Evolutionary conservation across 2,797 vertebrate species (phyloP).

Genomic region (Gobionotothen gibberifrons): DNA sequence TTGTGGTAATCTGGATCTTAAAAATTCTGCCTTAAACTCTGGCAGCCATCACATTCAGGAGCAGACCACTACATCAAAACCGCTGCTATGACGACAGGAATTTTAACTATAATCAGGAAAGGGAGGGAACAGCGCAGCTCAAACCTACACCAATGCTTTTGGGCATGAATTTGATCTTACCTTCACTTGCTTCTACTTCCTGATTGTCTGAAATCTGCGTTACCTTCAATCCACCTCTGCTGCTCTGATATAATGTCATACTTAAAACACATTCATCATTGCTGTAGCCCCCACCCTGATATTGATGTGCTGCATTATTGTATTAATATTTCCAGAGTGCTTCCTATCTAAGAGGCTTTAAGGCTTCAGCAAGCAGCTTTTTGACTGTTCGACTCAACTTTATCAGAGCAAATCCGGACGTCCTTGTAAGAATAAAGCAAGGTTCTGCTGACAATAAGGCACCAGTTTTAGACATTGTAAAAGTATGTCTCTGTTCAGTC

Average conservation of each 20-base stretch:
- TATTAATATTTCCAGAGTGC: constrained; percentile 59
- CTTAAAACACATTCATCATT: constrained; percentile 46
- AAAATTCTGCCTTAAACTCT: constrained; percentile 58
- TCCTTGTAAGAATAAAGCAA: constrained; percentile 64
- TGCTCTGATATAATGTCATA: constrained; percentile 36
- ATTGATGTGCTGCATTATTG: constrained; percentile 49
- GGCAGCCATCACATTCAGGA: constrained; percentile 66
- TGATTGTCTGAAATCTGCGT: constrained; percentile 31
- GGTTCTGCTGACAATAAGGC: constrained; percentile 50
- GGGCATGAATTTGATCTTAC: constrained; percentile 23
- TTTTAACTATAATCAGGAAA: constrained; percentile 37
- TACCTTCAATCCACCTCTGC: constrained; percentile 25
- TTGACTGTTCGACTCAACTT: constrained; percentile 49
- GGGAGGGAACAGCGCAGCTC: not conserved
- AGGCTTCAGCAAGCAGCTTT: constrained; percentile 53
- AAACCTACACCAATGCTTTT: constrained; percentile 28
- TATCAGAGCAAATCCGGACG: constrained; percentile 66
- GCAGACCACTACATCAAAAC: constrained; percentile 71
- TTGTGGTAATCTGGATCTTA: constrained; percentile 63
- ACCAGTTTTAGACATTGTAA: constrained; percentile 24
- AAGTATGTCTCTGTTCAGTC: constrained; percentile 45
- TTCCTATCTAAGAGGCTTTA: constrained; percentile 73
- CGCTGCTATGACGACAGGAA: constrained; percentile 57
- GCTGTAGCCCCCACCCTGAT: constrained; percentile 37
- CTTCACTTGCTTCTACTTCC: constrained; percentile 22